Base-by-base conservation (phyloP, 1,140 invertebrate genomes). In the Eupristina koningsbergeri region DNA sequence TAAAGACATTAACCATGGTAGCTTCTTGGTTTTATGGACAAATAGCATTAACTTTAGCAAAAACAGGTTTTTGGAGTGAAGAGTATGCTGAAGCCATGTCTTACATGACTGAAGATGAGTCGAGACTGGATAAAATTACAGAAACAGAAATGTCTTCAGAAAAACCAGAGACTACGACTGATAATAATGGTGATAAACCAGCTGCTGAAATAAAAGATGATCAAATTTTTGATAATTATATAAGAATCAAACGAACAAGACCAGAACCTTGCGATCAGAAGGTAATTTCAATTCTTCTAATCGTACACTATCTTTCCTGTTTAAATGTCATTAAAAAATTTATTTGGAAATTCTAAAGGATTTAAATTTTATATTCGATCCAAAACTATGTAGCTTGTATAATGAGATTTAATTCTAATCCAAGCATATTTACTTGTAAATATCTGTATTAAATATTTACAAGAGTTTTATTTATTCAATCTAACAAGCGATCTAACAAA, bases 241-340 rank as follows among this genome's bases (percentile, higher is more conserved):
- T 95, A 0, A 91, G 95, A 7, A 96, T 97, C 86, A 96, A 96
- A 83, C 94, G 96, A 84, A 97, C 97, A 0, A 93, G 94, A 64
- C 95, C 96, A 0, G 94, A 96, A 84, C 95, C 96, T 1, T 98
- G 96, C 88, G 96, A 97, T 89, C 93, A 96, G 88, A 94, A 96
- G 87, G 94, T 94, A 90, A 58, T 6, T 26, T 26, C 5, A 58
- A 22, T 5, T 26, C 26, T 5, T 13, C 9, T 26, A 26, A 26
- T 58, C 2, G 9, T 26, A 26, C 26, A 26, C 26, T 13, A 58
- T 26, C 19, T 3, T 53, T 53, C 11, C 9, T 53, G 17, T 3
- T 9, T 3, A 53, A 53, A 9, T 7, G 6, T 5, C 6, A 45
- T 45, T 7, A 45, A 45, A 45, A 45, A 7, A 45, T 45, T 45